These are phyloP conservation scores for Speoplatyrhinus poulsoni DNA, from an alignment of 2,113 vertebrate species.

Conservation along the genomic window DNA sequence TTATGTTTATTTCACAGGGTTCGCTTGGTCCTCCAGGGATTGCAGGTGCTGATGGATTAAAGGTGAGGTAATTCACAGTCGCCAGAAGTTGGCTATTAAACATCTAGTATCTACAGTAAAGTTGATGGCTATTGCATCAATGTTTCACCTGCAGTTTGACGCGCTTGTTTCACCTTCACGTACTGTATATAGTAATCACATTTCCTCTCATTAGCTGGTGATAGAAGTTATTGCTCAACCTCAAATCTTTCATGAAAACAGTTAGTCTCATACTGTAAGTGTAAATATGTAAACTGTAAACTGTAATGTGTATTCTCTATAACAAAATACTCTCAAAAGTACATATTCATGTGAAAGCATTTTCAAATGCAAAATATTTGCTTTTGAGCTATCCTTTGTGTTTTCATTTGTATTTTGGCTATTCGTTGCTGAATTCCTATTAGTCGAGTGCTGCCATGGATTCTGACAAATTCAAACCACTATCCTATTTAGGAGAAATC, in stretches of 20 bases:
- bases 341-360: slow-evolving; percentile 22
- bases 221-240: neutral
- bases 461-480: slow-evolving; percentile 48
- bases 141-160: neutral
- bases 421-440: slow-evolving; percentile 34
- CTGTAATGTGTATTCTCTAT: neutral
- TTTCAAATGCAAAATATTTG: slow-evolving; percentile 33
- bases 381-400: slow-evolving; percentile 3
- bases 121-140: neutral
- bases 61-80: slow-evolving; percentile 79
- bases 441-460: slow-evolving; percentile 44
- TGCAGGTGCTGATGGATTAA: slow-evolving; percentile 86
- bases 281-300: no score
- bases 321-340: neutral
- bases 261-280: neutral
- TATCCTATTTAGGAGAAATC: slow-evolving; percentile 49
- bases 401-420: slow-evolving; percentile 27
- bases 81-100: neutral
- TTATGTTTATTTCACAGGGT: slow-evolving; percentile 77
- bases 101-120: neutral
- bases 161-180: neutral
- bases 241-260: neutral
- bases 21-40: slow-evolving; percentile 83
- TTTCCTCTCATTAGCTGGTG: neutral
- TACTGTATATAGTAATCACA: no score